Evolutionary conservation across 2,888 invertebrate genomes (phyloP), one percentile per base, ranked within the genome.

Genomic region (Polietes domitor): DNA sequence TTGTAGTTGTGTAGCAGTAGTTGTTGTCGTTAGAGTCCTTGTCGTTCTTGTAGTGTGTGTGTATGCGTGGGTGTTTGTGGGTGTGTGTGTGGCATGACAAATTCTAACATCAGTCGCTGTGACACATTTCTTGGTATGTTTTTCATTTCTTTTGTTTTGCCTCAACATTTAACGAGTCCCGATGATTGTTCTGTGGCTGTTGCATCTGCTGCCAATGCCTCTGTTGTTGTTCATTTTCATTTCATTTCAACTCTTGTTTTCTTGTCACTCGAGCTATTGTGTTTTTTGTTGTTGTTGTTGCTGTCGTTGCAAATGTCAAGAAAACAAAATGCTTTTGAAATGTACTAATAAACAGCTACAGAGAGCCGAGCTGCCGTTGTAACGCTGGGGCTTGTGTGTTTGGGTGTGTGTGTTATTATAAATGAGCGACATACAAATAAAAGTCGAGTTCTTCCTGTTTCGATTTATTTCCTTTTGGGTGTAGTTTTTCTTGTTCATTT

Each of bases 71-170:
- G 24, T 19, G n/a, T 61, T 3, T 74, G 41, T 24, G 72, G 26
- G 15, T 53, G 24, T 53, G 17, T 72, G n/a, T n/a, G n/a, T n/a
- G n/a, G 79, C 70, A 81, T 84, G 84, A 84, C 81, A 84, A 84
- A 84, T 84, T 84, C 78, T 76, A 81, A 84, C 84, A 84, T 84
- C 84, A 84, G 80, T 84, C 76, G 81, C 76, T 63, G 81, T 81
- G 84, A 84, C 84, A 84, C 26, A 81, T 81, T 81, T 81, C 81
- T 81, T 81, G 81, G 61, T 32, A 68, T 76, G 21, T 74, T 68
- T 63, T 73, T 63, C 41, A 12, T 58, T 70, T 19, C 50, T 37
- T 61, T 26, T 21, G 32, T 6, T 65, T 32, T 15, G 15, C 68
- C 15, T 43, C 15, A 41, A 12, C 65, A 37, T 65, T 24, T 61